Conservation (phyloP, 2,888 invertebrate species). For the Epinotia demarniana region DNA sequence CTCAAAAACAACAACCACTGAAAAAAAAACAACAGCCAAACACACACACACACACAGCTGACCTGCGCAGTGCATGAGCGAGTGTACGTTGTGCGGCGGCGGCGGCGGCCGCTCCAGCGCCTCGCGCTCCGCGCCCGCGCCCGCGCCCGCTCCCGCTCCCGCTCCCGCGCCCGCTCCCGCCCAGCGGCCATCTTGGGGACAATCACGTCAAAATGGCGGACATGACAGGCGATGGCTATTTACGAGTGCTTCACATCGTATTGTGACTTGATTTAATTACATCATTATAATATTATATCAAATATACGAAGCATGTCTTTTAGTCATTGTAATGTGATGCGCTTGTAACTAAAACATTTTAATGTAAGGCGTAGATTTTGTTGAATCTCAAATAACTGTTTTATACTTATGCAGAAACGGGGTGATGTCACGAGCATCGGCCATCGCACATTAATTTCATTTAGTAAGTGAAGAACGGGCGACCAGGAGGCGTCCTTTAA, state of each 20-base stretch:
- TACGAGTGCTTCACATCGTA: too few relatives aligned
- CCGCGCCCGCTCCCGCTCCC: constrained; percentile 56
- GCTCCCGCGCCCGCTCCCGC: constrained; percentile 55
- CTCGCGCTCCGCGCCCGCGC: constrained; percentile 77
- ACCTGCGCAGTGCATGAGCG: constrained; percentile 94
- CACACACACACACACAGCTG: constrained; percentile 54
- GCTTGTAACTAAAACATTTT: too few relatives aligned
- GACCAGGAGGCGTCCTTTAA: too few relatives aligned
- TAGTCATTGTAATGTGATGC: too few relatives aligned
- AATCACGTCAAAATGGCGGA: constrained; percentile 47
- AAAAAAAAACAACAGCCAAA: constrained; percentile 38
- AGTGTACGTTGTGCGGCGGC: constrained; percentile 86
- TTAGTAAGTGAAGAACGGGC: too few relatives aligned
- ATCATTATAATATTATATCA: too few relatives aligned
- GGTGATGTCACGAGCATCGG: too few relatives aligned
- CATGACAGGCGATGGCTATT: neutral
- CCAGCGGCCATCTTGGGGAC: constrained; percentile 78
- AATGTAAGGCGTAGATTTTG: neutral
- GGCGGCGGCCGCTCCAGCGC: constrained; percentile 89
- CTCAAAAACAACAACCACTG: neutral
- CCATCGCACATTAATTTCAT: too few relatives aligned
- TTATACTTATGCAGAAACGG: too few relatives aligned
- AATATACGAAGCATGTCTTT: too few relatives aligned
- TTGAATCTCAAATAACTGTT: neutral
- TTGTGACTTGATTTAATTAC: too few relatives aligned